Percentiles rank a stretch among this genome's conserved stretches.
Conservation (phyloP, 2,797 vertebrate species). For the Aldrovandia affinis region DNA sequence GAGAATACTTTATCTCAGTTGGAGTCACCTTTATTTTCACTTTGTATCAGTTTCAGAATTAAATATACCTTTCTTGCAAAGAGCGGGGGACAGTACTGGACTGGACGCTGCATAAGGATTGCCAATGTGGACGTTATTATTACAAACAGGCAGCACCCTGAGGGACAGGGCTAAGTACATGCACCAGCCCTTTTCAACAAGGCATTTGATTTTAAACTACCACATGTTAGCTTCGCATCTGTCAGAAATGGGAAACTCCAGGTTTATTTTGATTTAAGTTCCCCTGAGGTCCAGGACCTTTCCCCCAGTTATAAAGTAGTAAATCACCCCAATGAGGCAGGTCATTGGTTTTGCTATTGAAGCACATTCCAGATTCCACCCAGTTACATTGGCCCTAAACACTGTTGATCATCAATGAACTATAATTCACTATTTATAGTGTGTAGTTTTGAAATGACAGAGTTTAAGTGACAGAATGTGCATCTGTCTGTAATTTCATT, state of each 20-base stretch:
- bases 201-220: constrained; percentile 70
- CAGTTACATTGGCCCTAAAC: constrained; percentile 20
- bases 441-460: not conserved
- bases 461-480: no score
- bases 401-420: no score
- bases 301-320: constrained; percentile 60
- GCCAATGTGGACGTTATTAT: constrained; percentile 66
- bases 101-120: constrained; percentile 55
- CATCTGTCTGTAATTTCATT: constrained; percentile 15
- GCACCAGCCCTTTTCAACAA: constrained; percentile 68
- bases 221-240: constrained; percentile 62
- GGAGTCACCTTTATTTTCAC: constrained; percentile 79
- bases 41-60: constrained; percentile 73
- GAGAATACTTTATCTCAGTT: constrained; percentile 70
- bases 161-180: constrained; percentile 70
- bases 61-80: constrained; percentile 67
- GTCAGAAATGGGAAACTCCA: constrained; percentile 70
- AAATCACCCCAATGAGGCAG: constrained; percentile 28
- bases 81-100: constrained; percentile 57
- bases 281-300: constrained; percentile 60
- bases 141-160: constrained; percentile 59
- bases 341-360: constrained; percentile 32
- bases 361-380: constrained; percentile 28
- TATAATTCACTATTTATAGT: no score
- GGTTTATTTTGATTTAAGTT: constrained; percentile 66